Conservation (phyloP, 2,113 vertebrate genomes). For the Epinephelus lanceolatus region DNA sequence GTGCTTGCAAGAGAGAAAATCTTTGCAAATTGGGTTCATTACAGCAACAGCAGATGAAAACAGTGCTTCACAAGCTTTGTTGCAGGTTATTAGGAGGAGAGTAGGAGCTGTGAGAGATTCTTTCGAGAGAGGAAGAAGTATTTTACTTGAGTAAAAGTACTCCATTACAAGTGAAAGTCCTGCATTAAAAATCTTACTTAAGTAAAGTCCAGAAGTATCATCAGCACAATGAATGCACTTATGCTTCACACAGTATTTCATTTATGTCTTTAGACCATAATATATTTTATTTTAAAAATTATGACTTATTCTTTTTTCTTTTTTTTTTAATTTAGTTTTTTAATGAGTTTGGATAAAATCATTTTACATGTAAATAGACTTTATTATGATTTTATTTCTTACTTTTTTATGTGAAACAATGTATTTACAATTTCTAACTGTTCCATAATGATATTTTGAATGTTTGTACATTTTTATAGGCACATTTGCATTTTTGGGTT, state of each 20-base stretch:
- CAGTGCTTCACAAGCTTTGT: not conserved
- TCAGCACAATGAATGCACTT: not conserved
- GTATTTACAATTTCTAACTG: too few species aligned
- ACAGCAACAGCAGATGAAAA: not conserved
- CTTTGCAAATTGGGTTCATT: not conserved
- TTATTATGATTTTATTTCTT: too few species aligned
- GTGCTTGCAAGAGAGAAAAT: slow-evolving; percentile 3
- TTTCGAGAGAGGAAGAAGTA: not conserved
- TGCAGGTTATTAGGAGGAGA: too few species aligned
- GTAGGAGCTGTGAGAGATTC: not conserved
- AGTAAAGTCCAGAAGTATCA: not conserved
- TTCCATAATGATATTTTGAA: too few species aligned
- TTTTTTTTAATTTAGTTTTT: not conserved
- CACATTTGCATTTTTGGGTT: too few species aligned
- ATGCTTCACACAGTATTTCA: not conserved
- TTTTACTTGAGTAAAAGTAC: not conserved
- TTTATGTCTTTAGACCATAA: not conserved
- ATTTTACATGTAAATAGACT: not conserved
- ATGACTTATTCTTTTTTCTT: too few species aligned
- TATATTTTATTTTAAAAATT: not conserved
- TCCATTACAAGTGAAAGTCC: not conserved
- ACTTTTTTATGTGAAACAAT: too few species aligned
- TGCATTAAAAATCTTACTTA: not conserved
- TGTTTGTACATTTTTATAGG: too few species aligned
- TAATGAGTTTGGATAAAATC: not conserved